Percentiles rank a stretch among this genome's conserved stretches.
Conservation (phyloP, 2,888 invertebrate genomes). For the Trachelus troglodyta region DNA sequence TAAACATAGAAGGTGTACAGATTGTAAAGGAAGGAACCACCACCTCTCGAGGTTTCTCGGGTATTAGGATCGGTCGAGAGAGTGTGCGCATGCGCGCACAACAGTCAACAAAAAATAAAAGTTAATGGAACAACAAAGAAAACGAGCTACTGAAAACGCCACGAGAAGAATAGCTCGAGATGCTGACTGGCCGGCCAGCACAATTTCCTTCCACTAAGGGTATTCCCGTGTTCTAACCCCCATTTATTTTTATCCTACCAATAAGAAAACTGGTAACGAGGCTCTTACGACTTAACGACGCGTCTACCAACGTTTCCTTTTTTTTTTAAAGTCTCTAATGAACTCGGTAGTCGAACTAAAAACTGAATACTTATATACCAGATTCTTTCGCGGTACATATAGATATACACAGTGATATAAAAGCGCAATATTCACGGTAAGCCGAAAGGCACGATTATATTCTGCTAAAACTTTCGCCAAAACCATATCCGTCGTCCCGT, state of each 20-base stretch:
- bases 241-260: background rate
- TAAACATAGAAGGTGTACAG: background rate
- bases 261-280: background rate
- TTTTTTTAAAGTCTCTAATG: background rate
- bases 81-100: background rate
- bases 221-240: background rate
- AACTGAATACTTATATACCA: background rate
- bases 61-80: background rate
- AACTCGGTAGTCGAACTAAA: background rate
- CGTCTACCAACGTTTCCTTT: background rate
- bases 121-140: conserved; percentile 52
- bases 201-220: conserved; percentile 13
- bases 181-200: conserved; percentile 7
- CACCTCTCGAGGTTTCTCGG: background rate
- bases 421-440: background rate
- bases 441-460: background rate
- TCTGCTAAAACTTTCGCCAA: background rate
- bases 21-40: background rate
- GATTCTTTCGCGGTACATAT: background rate
- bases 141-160: conserved; percentile 17
- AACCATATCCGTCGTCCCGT: background rate
- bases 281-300: conserved; percentile 6
- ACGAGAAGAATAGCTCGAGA: conserved; percentile 27
- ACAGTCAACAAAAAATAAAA: conserved; percentile 44
- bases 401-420: background rate